A percentile compares a stretch with the other conserved stretches of the same genome.
Evolutionary conservation across 1,140 invertebrate genomes (phyloP).

Genomic region (Drosophila simulans): DNA sequence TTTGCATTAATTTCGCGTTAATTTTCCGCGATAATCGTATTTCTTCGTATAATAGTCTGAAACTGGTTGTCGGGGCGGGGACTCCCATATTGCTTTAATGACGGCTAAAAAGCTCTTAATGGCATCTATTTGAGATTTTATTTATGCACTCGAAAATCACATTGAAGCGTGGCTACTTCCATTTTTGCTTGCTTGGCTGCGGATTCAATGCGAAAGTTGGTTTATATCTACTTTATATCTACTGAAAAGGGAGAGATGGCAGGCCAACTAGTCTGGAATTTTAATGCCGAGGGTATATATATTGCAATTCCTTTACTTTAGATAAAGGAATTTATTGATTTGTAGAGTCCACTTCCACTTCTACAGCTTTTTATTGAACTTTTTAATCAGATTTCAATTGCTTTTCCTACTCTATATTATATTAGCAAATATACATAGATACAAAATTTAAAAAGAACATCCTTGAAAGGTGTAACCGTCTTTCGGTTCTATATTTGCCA

Average conservation of each 20-base stretch:
- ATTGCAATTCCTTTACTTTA: neutral
- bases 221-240: conserved; percentile 1
- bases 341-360: neutral
- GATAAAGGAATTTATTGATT: neutral
- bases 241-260: neutral
- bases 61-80: conserved; percentile 6
- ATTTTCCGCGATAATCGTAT: conserved; percentile 80
- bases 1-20: conserved; percentile 82
- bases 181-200: neutral
- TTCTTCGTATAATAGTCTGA: conserved; percentile 56
- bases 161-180: conserved; percentile 32
- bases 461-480: too few relatives aligned
- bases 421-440: too few relatives aligned
- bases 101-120: conserved; percentile 75
- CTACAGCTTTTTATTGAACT: neutral
- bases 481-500: too few relatives aligned
- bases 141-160: conserved; percentile 80
- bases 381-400: neutral
- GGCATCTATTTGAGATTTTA: conserved; percentile 81
- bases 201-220: conserved; percentile 15
- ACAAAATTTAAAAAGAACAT: too few relatives aligned
- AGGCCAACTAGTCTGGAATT: neutral
- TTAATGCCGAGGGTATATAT: neutral
- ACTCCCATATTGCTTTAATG: conserved; percentile 80
- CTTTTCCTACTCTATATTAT: neutral